Base-by-base conservation (phyloP, 2,888 invertebrate species). In the Drosophila neotestacea region DNA sequence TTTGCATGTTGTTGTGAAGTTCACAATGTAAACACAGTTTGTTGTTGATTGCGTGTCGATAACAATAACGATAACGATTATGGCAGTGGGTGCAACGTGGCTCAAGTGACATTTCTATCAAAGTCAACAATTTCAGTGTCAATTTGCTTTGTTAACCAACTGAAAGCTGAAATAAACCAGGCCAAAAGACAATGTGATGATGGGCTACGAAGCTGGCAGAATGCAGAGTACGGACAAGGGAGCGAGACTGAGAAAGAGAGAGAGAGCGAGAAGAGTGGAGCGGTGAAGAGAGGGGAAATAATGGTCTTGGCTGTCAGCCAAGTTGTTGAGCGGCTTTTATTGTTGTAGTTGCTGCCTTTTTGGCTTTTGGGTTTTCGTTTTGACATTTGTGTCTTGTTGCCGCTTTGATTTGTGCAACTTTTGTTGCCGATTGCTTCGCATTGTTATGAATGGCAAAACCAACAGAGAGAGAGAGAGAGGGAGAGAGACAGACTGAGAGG, bases 341-440 rank as follows among this genome's bases (percentile, higher is more conserved):
- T 50, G 44, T 36, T 56, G 44, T 38, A 70, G 60, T 42, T 50
- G 39, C 28, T 71, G 60, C 11, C 62, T 76, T 46, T 67, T 66
- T 65, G 59, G 59, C 66, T 73, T 73, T 74, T 74, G 67, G 36
- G 42, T 52, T 42, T 22, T 42, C 61, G 48, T 84, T 81, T 78
- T 81, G 85, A 81, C 81, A 75, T 81, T 76, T 76, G 79, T 68
- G 56, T 75, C 72, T 71, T 62, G 68, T 65, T 61, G 85, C 74
- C 70, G 85, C 82, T 85, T 83, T 83, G 83, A 83, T 83, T 83
- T 88, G 73, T 79, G 82, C 66, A 81, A 81, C 75, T 69, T 82
- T 78, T 87, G 85, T 69, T 58, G 68, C 58, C 83, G 66, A 70
- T 86, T 54, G 54, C 54, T 79, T 76, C 80, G 82, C 81, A 84